Evolutionary conservation across 2,113 vertebrate species (phyloP).

Genomic region (Hemichromis elongatus): DNA sequence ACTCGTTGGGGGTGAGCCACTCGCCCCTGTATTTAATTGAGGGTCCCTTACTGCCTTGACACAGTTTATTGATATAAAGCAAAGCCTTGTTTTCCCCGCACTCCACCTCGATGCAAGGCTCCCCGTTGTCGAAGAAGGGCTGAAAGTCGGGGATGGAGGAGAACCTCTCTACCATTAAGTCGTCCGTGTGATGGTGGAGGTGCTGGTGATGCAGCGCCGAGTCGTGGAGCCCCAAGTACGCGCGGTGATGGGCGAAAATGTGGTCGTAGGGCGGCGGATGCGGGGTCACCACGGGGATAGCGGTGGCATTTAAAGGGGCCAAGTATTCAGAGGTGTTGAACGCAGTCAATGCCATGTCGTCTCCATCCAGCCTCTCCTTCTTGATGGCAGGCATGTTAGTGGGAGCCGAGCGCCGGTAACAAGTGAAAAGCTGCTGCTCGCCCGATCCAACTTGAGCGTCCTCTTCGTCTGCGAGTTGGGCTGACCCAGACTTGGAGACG

Average conservation of each 20-base stretch:
- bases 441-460: constrained; percentile 72
- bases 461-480: constrained; percentile 63
- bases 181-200: constrained; percentile 82
- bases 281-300: constrained; percentile 86
- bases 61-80: constrained; percentile 95
- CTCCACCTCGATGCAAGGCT: constrained; percentile 98
- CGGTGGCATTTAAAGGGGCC: constrained; percentile 83
- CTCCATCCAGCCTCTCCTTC: constrained; percentile 89
- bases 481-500: constrained; percentile 71
- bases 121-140: constrained; percentile 92
- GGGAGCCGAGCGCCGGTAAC: constrained; percentile 72
- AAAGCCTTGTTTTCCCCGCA: constrained; percentile 96
- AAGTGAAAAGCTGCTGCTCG: constrained; percentile 68
- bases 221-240: constrained; percentile 84
- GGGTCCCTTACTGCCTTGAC: constrained; percentile 96
- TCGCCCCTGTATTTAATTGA: constrained; percentile 96
- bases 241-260: constrained; percentile 81
- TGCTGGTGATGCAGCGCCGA: constrained; percentile 75
- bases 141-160: constrained; percentile 92
- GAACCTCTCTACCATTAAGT: constrained; percentile 89
- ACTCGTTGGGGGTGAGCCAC: constrained; percentile 98
- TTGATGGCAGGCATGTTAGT: constrained; percentile 94
- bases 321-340: constrained; percentile 88
- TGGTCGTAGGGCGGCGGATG: constrained; percentile 86
- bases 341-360: constrained; percentile 88